phyloP scores from a whole-genome alignment of 2,113 vertebrate genomes.

The Chamaetylas fuelleborni region DNA sequence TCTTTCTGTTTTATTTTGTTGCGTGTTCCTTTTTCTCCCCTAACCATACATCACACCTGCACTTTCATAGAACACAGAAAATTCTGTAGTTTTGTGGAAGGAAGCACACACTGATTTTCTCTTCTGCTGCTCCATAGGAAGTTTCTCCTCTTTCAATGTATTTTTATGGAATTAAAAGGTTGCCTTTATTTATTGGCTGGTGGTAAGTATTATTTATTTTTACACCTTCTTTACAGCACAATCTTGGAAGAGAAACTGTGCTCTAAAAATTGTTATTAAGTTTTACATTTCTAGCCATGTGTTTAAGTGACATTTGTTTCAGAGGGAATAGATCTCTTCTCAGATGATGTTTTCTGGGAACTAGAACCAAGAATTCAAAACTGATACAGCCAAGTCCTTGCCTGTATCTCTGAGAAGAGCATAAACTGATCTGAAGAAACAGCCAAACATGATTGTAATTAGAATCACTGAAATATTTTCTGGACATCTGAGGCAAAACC shows the following conservation, averaged over 20 bases:
- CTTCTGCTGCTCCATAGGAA: background rate
- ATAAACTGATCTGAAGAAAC: background rate
- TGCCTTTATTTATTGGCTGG: constrained; percentile 10
- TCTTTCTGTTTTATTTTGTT: constrained; percentile 12
- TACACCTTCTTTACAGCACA: constrained; percentile 32
- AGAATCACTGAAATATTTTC: background rate
- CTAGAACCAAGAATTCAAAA: background rate
- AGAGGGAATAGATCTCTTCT: background rate
- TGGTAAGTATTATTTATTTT: background rate
- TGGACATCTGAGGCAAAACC: background rate
- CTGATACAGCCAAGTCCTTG: background rate
- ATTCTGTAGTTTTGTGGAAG: background rate
- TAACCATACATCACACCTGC: background rate
- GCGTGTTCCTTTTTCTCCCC: background rate
- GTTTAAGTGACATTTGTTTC: constrained; percentile 8
- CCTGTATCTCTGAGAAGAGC: background rate
- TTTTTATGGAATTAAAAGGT: constrained; percentile 8
- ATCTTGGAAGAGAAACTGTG: constrained; percentile 54
- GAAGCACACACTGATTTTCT: background rate
- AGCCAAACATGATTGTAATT: background rate
- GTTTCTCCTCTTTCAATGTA: background rate
- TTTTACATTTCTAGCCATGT: constrained; percentile 24
- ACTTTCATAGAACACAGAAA: background rate
- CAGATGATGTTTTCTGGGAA: constrained; percentile 18
- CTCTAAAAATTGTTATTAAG: constrained; percentile 32